phyloP scores from a whole-genome alignment of 1,140 invertebrate species.

The Rhopalosiphum padi region DNA sequence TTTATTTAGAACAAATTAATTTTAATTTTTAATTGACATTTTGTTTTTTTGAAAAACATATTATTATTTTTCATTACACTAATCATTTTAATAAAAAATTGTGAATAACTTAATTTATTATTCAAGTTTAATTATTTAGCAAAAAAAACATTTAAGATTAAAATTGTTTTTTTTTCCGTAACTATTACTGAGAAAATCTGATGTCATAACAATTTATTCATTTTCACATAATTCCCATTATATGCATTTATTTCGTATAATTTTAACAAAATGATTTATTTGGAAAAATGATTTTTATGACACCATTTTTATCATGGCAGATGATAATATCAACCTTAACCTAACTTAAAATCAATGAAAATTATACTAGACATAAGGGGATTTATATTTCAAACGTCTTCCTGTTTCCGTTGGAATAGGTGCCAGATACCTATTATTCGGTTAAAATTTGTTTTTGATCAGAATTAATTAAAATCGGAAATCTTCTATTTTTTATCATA shows the following conservation, averaged over 20 bases:
- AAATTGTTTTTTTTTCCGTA: too few species aligned
- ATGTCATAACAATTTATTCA: not conserved
- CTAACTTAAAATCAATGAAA: constrained; percentile 39
- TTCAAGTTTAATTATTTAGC: too few species aligned
- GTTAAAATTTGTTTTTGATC: not conserved
- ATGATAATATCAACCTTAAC: too few species aligned
- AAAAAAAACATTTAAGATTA: too few species aligned
- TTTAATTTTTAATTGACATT: not conserved
- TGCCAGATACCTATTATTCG: not conserved
- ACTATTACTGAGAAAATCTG: too few species aligned
- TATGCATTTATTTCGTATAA: not conserved
- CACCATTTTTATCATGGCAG: too few species aligned
- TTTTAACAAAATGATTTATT: not conserved
- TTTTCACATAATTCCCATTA: not conserved
- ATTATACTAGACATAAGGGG: not conserved
- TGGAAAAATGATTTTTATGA: not conserved
- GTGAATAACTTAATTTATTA: too few species aligned
- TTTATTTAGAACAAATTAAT: not conserved
- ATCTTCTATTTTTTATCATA: not conserved
- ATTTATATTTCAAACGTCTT: constrained; percentile 31
- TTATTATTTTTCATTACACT: not conserved
- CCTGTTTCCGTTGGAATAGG: constrained; percentile 30
- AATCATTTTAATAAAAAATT: too few species aligned
- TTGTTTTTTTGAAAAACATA: not conserved
- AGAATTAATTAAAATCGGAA: not conserved